These are phyloP conservation scores for Myodes glareolus DNA, from an alignment of 2,113 vertebrate genomes.

Conservation along the genomic window DNA sequence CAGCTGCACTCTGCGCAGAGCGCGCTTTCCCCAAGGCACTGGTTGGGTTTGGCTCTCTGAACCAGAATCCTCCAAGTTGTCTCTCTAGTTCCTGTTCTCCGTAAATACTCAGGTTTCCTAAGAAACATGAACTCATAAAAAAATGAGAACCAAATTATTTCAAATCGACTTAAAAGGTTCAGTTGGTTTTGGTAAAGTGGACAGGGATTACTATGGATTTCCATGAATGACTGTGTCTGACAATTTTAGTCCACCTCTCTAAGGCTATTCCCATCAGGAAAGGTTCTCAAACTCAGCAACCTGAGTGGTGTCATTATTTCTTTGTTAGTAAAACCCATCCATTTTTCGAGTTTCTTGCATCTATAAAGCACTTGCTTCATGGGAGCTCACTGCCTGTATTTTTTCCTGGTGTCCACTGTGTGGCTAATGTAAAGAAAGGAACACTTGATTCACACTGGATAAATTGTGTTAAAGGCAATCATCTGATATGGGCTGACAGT, in stretches of 20 bases:
- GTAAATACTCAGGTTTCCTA: background rate
- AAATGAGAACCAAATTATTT: slow-evolving; percentile 27
- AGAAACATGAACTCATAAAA: background rate
- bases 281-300: background rate
- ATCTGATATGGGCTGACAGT: background rate
- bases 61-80: slow-evolving; percentile 53
- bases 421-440: background rate
- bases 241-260: background rate
- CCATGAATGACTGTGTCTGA: slow-evolving; percentile 40
- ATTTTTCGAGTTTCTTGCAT: background rate
- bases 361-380: background rate
- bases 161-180: slow-evolving; percentile 24
- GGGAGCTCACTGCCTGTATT: no score
- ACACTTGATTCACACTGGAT: background rate
- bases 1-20: slow-evolving; percentile 85
- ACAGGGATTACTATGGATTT: slow-evolving; percentile 7
- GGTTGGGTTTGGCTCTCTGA: slow-evolving; percentile 48
- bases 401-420: background rate
- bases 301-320: background rate
- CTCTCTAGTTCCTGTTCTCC: background rate
- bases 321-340: background rate
- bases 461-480: background rate
- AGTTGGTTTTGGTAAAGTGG: slow-evolving; percentile 12
- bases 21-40: slow-evolving; percentile 36
- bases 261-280: background rate